Base-by-base conservation (phyloP, 2,113 vertebrate species). In the Tragelaphus imberbis region DNA sequence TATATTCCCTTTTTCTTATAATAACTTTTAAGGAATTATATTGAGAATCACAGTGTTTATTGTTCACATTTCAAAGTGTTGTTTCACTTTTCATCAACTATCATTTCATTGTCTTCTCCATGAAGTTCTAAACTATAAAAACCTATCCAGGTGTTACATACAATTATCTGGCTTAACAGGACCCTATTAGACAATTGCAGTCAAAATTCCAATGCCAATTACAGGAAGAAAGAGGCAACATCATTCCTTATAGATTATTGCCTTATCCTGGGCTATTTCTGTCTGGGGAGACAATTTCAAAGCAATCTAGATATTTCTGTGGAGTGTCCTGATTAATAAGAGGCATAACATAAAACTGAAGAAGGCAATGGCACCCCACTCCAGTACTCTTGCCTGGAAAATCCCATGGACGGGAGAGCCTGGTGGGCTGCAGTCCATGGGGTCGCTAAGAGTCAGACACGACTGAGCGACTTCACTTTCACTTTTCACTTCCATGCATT, bases 51-150 rank as follows among this genome's bases (percentile, higher is more conserved):
- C 6, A 61, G 33, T 13, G 1, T 71, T 85, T 27, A 61, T 25
- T 85, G 23, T 90, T 75, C 14, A 51, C 2, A 77, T 91, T 80
- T 53, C 5, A 23, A 33, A 75, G n/a, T 61, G 1, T 84, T 47
- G 11, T 30, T 93, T 79, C 21, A 90, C 12, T 90, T 53, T 36
- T 10, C 12, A 87, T 93, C 14, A 63, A n/a, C 15, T 80, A 21
- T 86, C 13, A 88, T 40, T 56, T 96, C n/a, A 75, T 68, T 92
- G 33, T 86, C 30, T 97, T 94, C 25, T 91, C 79, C 27, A 81
- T 44, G 63, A 94, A 30, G 33, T 61, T 94, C 16, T 90, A 84
- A 75, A 19, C 33, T 88, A 49, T 58, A 58, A 85, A 89, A 58
- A 47, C 3, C 13, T 30, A 88, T 89, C 25, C 27, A 89, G 40